Evolutionary conservation across 1,140 invertebrate species (phyloP).

Genomic region (Bradynema listronoti): DNA sequence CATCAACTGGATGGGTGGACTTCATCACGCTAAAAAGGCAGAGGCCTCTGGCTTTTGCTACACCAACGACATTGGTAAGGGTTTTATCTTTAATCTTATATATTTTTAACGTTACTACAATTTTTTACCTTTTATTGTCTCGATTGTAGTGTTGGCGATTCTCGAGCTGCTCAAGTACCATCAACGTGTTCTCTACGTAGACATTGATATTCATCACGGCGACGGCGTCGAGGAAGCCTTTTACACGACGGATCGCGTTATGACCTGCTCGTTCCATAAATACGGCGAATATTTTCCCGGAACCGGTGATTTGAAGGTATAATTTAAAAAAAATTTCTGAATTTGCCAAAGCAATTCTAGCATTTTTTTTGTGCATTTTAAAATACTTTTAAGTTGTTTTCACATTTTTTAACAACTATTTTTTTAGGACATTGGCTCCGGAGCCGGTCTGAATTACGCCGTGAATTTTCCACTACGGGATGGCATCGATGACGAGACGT

Average conservation of each 20-base stretch:
- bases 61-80: slow-evolving; percentile 92
- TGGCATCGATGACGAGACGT: slow-evolving; percentile 62
- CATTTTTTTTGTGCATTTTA: too few relatives aligned
- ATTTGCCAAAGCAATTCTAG: too few relatives aligned
- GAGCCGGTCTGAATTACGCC: slow-evolving; percentile 62
- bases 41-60: slow-evolving; percentile 90
- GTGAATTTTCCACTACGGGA: slow-evolving; percentile 63
- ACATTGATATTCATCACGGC: slow-evolving; percentile 85
- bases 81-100: too few relatives aligned
- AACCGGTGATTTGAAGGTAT: slow-evolving; percentile 72
- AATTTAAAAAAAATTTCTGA: too few relatives aligned
- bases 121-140: too few relatives aligned
- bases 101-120: too few relatives aligned
- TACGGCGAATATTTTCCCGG: slow-evolving; percentile 87
- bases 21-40: slow-evolving; percentile 95
- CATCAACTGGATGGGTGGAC: slow-evolving; percentile 93
- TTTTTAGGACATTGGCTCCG: slow-evolving; percentile 68
- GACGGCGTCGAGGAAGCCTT: slow-evolving; percentile 87
- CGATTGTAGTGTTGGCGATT: slow-evolving; percentile 91
- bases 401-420: too few relatives aligned
- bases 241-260: slow-evolving; percentile 81
- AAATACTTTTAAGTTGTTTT: slow-evolving; percentile 13
- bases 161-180: slow-evolving; percentile 72
- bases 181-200: slow-evolving; percentile 72
- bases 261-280: slow-evolving; percentile 86